phyloP scores from a whole-genome alignment of 2,797 vertebrate species.

The Acanthis flammea region DNA sequence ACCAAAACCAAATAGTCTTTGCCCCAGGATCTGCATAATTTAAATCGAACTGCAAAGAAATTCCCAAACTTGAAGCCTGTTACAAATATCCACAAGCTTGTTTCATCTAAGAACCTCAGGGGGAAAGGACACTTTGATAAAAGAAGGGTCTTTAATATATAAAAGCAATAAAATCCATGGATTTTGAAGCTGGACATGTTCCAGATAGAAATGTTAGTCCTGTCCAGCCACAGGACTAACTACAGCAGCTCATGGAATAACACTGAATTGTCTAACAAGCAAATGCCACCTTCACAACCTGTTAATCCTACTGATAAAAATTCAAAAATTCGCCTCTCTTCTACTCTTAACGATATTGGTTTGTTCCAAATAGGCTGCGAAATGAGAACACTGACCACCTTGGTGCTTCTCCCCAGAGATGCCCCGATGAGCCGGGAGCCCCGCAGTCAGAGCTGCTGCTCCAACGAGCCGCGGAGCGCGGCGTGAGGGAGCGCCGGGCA shows the following conservation, averaged over 20 bases:
- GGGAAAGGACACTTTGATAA: neutral
- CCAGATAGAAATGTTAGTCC: neutral
- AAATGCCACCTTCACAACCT: neutral
- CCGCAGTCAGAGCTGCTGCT: neutral
- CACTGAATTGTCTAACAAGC: neutral
- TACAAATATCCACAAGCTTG: neutral
- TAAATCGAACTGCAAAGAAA: neutral
- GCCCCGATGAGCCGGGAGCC: neutral
- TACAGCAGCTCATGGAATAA: neutral
- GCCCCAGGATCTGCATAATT: neutral
- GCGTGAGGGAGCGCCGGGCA: neutral
- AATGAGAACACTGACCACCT: neutral
- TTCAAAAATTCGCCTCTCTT: accelerated
- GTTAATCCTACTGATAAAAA: neutral
- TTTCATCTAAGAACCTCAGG: neutral
- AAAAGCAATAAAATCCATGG: neutral
- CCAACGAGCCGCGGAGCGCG: neutral
- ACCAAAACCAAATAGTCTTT: neutral
- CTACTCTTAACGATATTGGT: neutral
- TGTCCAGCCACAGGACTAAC: neutral
- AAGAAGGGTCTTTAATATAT: neutral
- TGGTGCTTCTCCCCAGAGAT: neutral
- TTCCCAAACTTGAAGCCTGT: neutral
- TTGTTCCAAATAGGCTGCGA: accelerated
- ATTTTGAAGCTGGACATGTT: neutral